Conservation (phyloP, 2,888 invertebrate species). For the Heteropelma amictum region DNA sequence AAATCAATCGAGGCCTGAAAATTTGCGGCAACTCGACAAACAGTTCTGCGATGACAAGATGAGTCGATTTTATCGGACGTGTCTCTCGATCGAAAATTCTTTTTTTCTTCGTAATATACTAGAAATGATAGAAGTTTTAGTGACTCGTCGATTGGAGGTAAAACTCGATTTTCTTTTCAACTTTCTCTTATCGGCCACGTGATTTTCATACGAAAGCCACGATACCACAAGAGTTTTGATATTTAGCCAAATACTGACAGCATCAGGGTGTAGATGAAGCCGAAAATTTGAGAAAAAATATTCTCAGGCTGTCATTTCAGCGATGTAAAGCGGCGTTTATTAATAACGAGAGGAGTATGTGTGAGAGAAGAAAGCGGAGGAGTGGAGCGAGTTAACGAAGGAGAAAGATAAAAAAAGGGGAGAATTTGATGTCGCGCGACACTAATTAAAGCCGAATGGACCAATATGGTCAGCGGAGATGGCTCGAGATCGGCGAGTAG, state of each 20-base stretch:
- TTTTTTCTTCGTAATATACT: no score
- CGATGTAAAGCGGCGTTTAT: not conserved
- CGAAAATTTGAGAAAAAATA: conserved; percentile 15
- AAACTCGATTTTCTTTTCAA: no score
- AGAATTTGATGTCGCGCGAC: conserved; percentile 25
- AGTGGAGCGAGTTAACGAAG: not conserved
- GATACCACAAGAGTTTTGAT: no score
- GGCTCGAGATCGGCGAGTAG: conserved; percentile 31
- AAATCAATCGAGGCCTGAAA: not conserved
- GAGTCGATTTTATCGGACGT: no score
- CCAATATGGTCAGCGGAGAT: conserved; percentile 37
- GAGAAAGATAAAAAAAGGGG: conserved; percentile 1
- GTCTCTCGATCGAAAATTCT: no score
- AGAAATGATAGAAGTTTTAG: no score
- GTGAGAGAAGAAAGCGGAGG: not conserved
- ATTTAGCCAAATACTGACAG: no score
- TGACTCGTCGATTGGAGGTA: no score
- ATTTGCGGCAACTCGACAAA: not conserved
- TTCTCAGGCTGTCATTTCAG: conserved; percentile 26
- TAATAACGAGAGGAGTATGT: conserved; percentile 21
- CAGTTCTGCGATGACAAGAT: no score
- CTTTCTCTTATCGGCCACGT: no score
- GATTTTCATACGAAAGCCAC: no score
- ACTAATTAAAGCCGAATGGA: conserved; percentile 51
- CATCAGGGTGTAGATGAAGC: no score